Conservation (phyloP, 1,140 invertebrate species). For the Nixonia krombeini region DNA sequence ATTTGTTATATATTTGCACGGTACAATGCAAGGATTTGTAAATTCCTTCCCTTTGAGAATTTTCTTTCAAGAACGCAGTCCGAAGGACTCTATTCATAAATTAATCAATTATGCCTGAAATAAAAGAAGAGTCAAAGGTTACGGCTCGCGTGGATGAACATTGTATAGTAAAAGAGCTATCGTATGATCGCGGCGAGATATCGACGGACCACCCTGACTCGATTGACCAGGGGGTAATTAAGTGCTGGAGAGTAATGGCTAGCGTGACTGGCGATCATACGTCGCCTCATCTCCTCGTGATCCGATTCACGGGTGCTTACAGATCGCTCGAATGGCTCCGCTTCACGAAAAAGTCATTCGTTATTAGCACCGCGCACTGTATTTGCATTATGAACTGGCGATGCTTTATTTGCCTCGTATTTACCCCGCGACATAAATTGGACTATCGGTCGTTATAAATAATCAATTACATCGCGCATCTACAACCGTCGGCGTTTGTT, state of each 20-base stretch:
- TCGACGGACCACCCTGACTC: constrained; percentile 57
- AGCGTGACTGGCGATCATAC: constrained; percentile 63
- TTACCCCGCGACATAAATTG: too few relatives aligned
- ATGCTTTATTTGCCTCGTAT: background rate
- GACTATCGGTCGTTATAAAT: too few relatives aligned
- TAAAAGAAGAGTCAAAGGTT: constrained; percentile 1
- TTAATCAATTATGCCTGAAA: constrained; percentile 3
- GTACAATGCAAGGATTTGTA: too few relatives aligned
- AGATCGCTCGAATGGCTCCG: constrained; percentile 45
- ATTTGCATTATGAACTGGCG: background rate
- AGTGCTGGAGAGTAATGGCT: constrained; percentile 60
- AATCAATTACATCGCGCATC: background rate
- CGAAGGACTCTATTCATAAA: background rate
- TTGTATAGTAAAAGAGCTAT: constrained; percentile 46
- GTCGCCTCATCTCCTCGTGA: constrained; percentile 57
- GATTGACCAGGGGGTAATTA: constrained; percentile 59
- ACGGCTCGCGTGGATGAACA: constrained; percentile 35
- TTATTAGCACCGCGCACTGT: constrained; percentile 3
- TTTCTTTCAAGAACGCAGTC: too few relatives aligned
- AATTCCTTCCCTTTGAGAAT: too few relatives aligned
- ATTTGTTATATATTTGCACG: too few relatives aligned
- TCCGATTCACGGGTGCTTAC: constrained; percentile 49
- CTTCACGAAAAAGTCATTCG: constrained; percentile 44
- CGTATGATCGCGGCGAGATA: constrained; percentile 50
- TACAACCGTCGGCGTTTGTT: too few relatives aligned